Evolutionary conservation across 2,888 invertebrate species (phyloP).

Genomic region (Choreutis nemorana): DNA sequence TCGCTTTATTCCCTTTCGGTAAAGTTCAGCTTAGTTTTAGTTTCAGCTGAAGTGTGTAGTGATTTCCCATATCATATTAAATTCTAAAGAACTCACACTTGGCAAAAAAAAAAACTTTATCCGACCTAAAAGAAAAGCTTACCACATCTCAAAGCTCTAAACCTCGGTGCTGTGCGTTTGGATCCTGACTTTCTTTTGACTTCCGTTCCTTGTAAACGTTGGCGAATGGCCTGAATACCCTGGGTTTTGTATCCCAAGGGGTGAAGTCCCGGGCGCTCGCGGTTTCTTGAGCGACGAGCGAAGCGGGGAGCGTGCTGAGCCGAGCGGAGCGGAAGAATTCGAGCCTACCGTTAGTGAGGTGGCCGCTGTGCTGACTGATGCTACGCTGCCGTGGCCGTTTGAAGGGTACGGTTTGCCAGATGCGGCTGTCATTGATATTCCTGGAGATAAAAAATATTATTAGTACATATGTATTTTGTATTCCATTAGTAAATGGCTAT

Average conservation of each 20-base stretch:
- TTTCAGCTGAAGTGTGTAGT: no score
- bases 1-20: no score
- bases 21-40: no score
- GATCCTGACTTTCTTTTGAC: slow-evolving; percentile 90
- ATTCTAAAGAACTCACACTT: neutral
- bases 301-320: slow-evolving; percentile 48
- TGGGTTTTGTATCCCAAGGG: slow-evolving; percentile 86
- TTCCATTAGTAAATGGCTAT: neutral
- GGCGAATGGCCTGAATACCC: slow-evolving; percentile 85
- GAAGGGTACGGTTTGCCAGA: slow-evolving; percentile 83
- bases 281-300: slow-evolving; percentile 87
- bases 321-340: slow-evolving; percentile 50
- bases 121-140: neutral
- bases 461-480: no score
- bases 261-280: slow-evolving; percentile 62
- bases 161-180: slow-evolving; percentile 93
- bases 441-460: slow-evolving; percentile 52
- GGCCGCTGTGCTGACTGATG: slow-evolving; percentile 77
- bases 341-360: slow-evolving; percentile 70
- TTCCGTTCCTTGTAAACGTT: slow-evolving; percentile 82
- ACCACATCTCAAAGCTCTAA: slow-evolving; percentile 25
- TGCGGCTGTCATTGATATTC: slow-evolving; percentile 86
- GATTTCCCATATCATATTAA: neutral
- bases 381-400: slow-evolving; percentile 73
- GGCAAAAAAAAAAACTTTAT: slow-evolving; percentile 1